Conservation (phyloP, 2,888 invertebrate species). For the Drosophila mayaguana region DNA sequence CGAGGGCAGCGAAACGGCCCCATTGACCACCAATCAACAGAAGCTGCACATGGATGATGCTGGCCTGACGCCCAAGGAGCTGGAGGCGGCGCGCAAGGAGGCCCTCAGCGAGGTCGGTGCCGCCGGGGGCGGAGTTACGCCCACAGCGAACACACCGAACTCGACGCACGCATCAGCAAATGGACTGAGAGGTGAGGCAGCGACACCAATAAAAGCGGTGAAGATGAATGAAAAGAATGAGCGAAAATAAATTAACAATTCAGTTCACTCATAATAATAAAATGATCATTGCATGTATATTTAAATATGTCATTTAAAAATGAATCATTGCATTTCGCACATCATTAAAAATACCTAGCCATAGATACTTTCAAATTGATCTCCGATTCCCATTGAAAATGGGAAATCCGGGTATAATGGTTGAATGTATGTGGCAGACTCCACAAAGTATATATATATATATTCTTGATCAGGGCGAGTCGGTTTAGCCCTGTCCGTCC, state of each 20-base stretch:
- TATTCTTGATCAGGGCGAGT: no score
- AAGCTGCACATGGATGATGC: constrained; percentile 80
- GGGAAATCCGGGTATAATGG: no score
- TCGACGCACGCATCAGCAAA: constrained; percentile 75
- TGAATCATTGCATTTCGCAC: background rate
- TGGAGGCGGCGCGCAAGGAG: constrained; percentile 70
- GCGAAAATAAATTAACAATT: background rate
- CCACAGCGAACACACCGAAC: constrained; percentile 67
- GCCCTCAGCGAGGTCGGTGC: constrained; percentile 45
- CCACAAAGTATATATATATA: no score
- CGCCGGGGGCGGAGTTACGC: constrained; percentile 57
- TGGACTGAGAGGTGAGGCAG: constrained; percentile 75
- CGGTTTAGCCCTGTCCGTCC: no score
- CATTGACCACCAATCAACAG: constrained; percentile 82
- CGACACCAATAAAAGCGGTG: background rate
- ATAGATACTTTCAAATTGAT: background rate
- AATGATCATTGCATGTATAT: background rate
- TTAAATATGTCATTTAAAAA: background rate
- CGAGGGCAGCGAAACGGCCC: constrained; percentile 83
- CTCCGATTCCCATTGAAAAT: no score
- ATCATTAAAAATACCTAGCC: background rate
- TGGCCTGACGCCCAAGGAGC: constrained; percentile 72
- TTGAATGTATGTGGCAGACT: no score
- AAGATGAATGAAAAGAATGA: background rate
- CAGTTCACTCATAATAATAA: background rate